A percentile compares a stretch with the other conserved stretches of the same genome.
Conservation (phyloP, 2,888 invertebrate genomes). For the Scelioninae gen. 1 region DNA sequence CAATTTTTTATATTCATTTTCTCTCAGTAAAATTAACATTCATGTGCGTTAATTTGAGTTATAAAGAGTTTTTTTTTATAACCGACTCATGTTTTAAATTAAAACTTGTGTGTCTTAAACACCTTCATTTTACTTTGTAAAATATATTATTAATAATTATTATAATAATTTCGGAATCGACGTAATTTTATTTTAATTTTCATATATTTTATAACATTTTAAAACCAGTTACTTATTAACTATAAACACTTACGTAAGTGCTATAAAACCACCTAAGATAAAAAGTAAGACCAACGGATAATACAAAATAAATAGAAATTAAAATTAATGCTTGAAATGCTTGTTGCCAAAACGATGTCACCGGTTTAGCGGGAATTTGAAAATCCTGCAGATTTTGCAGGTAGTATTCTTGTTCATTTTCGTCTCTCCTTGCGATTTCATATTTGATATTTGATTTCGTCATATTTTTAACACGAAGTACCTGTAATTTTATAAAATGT, state of each 20-base stretch:
- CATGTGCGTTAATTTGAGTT: too few species aligned
- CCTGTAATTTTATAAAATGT: constrained; percentile 1
- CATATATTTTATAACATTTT: too few species aligned
- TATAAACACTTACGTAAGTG: constrained; percentile 86
- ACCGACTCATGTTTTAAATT: too few species aligned
- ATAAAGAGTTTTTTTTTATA: too few species aligned
- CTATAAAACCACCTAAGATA: constrained; percentile 97
- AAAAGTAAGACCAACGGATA: constrained; percentile 98
- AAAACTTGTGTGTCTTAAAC: too few species aligned
- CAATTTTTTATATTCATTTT: too few species aligned
- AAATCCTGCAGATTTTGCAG: constrained; percentile 78
- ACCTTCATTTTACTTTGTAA: too few species aligned
- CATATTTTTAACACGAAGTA: constrained; percentile 74
- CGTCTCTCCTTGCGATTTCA: constrained; percentile 81
- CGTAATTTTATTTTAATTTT: too few species aligned
- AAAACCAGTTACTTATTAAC: too few species aligned
- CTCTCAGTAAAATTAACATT: too few species aligned
- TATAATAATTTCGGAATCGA: too few species aligned
- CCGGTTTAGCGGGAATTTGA: constrained; percentile 75
- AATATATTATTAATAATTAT: too few species aligned
- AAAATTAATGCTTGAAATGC: constrained; percentile 84
- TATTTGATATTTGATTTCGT: constrained; percentile 82
- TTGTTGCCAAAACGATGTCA: constrained; percentile 75
- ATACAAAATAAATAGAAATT: constrained; percentile 93
- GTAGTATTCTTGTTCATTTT: constrained; percentile 78